Evolutionary conservation across 2,797 vertebrate species (phyloP).

Genomic region (Carapus acus): DNA sequence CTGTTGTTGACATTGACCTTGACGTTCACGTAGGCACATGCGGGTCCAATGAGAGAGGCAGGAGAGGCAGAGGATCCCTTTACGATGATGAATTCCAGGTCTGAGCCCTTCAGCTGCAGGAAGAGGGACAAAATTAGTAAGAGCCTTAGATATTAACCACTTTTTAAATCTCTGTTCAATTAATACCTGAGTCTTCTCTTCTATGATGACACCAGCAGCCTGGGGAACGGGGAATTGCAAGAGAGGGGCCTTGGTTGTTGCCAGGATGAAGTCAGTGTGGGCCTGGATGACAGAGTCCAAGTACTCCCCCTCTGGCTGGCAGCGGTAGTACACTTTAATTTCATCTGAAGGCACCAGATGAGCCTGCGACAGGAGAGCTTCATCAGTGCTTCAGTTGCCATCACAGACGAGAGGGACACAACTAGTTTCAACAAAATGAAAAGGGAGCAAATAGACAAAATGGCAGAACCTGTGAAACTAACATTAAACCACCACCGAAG

Average conservation of each 20-base stretch:
- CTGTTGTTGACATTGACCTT: constrained; percentile 74
- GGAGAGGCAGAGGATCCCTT: constrained; percentile 64
- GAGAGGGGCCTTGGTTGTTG: constrained; percentile 87
- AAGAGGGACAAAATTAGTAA: background rate
- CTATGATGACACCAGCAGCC: constrained; percentile 79
- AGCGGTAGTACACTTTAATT: constrained; percentile 85
- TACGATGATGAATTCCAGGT: constrained; percentile 87
- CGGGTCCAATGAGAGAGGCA: constrained; percentile 70
- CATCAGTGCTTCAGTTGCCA: background rate
- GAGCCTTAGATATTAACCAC: background rate
- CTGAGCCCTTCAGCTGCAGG: constrained; percentile 86
- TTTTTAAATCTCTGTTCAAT: background rate
- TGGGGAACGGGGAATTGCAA: constrained; percentile 80
- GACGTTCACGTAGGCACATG: constrained; percentile 86
- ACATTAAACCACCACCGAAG: too few species aligned
- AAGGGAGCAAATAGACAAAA: too few species aligned
- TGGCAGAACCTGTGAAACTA: too few species aligned
- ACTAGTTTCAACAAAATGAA: too few species aligned
- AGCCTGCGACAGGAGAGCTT: constrained; percentile 64
- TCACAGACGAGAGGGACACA: too few species aligned
- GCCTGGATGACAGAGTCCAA: constrained; percentile 84
- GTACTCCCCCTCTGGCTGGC: constrained; percentile 80
- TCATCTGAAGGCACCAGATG: constrained; percentile 93
- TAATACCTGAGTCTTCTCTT: constrained; percentile 87
- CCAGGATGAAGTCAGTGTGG: constrained; percentile 88